Conservation (phyloP, 2,113 vertebrate genomes). For the Hepsetus odoe region DNA sequence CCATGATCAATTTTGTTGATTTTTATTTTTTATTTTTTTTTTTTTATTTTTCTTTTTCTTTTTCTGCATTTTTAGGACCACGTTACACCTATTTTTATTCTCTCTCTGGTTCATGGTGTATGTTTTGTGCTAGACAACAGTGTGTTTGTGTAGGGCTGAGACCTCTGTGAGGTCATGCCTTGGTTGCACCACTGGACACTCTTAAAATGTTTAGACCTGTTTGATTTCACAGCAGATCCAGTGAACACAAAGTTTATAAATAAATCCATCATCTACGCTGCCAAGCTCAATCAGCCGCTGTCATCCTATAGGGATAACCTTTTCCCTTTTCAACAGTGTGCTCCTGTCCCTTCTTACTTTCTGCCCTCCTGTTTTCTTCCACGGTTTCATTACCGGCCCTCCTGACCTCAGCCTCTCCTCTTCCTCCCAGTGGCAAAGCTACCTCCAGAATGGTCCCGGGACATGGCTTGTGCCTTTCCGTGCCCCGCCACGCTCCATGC, state of each 20-base stretch:
- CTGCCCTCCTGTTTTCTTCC: conserved; percentile 60
- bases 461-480: conserved; percentile 59
- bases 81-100: not conserved
- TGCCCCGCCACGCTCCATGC: conserved; percentile 58
- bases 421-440: conserved; percentile 59
- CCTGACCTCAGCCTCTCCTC: conserved; percentile 63
- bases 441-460: conserved; percentile 53
- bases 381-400: conserved; percentile 43
- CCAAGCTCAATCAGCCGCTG: conserved; percentile 59
- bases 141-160: conserved; percentile 47
- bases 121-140: conserved; percentile 39
- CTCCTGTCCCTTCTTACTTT: not conserved
- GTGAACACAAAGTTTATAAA: conserved; percentile 62
- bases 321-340: conserved; percentile 36
- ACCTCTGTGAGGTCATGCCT: conserved; percentile 48
- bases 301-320: conserved; percentile 48
- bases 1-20: not conserved
- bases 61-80: not conserved
- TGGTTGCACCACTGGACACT: conserved; percentile 38
- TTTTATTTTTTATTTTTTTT: conserved; percentile 1
- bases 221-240: conserved; percentile 64
- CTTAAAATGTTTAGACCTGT: conserved; percentile 44
- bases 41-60: not conserved
- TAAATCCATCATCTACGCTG: conserved; percentile 44
- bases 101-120: not conserved